phyloP scores from a whole-genome alignment of 2,888 invertebrate species.

The Parapristionchus giblindavisi region DNA sequence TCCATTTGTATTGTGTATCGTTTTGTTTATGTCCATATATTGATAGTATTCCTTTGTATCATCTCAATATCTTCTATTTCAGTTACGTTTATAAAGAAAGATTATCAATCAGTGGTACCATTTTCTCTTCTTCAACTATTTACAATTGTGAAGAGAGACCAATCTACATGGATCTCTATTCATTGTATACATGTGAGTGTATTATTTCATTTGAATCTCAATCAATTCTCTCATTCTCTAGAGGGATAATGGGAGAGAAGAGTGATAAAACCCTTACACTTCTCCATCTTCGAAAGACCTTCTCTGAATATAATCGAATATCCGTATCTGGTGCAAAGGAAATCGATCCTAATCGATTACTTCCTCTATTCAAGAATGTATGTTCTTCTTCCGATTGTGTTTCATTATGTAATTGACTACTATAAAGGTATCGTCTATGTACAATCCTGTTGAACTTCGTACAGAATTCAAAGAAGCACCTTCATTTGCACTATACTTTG shows the following conservation, averaged over 20 bases:
- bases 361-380: conserved; percentile 84
- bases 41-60: too few species aligned
- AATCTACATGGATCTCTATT: too few species aligned
- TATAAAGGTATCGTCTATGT: conserved; percentile 64
- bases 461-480: conserved; percentile 91
- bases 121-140: too few species aligned
- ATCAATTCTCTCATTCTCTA: neutral
- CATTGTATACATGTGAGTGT: neutral
- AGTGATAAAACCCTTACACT: conserved; percentile 81
- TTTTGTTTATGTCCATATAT: too few species aligned
- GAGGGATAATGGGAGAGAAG: conserved; percentile 10
- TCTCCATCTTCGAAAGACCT: conserved; percentile 94
- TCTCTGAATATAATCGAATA: conserved; percentile 91
- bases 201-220: neutral
- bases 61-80: too few species aligned
- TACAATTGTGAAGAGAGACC: too few species aligned
- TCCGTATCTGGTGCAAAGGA: conserved; percentile 76
- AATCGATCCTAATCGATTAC: conserved; percentile 92
- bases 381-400: conserved; percentile 1
- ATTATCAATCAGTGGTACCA: too few species aligned
- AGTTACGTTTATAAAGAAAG: too few species aligned
- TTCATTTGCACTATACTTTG: conserved; percentile 50
- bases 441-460: conserved; percentile 80
- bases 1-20: too few species aligned
- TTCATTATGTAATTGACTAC: neutral